Evolutionary conservation across 2,888 invertebrate species (phyloP).

Genomic region (Aleiodes alternator): DNA sequence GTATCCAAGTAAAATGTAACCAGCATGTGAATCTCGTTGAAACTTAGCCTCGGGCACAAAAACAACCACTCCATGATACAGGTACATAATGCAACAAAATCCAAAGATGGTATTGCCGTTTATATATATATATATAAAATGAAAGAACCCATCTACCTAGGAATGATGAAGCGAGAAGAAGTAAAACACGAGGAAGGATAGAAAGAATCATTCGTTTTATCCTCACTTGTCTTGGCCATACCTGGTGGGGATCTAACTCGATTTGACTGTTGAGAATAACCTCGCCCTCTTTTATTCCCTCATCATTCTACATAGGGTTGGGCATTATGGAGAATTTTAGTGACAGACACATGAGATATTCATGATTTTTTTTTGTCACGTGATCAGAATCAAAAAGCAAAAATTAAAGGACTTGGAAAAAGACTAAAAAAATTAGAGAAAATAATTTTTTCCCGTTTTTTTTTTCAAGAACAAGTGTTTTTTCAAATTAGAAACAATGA

Average conservation of each 20-base stretch:
- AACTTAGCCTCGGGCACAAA: background rate
- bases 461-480: no score
- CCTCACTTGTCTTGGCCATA: slow-evolving; percentile 25
- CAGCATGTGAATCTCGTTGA: background rate
- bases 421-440: background rate
- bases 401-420: background rate
- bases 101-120: slow-evolving; percentile 62
- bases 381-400: background rate
- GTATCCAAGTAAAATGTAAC: slow-evolving; percentile 12
- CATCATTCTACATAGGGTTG: background rate
- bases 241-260: slow-evolving; percentile 25
- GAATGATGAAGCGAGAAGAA: slow-evolving; percentile 30
- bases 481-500: no score
- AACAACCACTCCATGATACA: slow-evolving; percentile 55
- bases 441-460: no score
- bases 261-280: slow-evolving; percentile 15
- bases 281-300: slow-evolving; percentile 18
- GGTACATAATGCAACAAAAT: slow-evolving; percentile 61
- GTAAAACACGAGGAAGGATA: slow-evolving; percentile 35
- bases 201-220: slow-evolving; percentile 46
- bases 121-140: slow-evolving; percentile 18
- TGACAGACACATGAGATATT: slow-evolving; percentile 9
- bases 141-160: slow-evolving; percentile 48
- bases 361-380: slow-evolving; percentile 5
- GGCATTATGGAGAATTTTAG: slow-evolving; percentile 13